Evolutionary conservation across 2,113 vertebrate genomes (phyloP).

Genomic region (Promerops cafer): DNA sequence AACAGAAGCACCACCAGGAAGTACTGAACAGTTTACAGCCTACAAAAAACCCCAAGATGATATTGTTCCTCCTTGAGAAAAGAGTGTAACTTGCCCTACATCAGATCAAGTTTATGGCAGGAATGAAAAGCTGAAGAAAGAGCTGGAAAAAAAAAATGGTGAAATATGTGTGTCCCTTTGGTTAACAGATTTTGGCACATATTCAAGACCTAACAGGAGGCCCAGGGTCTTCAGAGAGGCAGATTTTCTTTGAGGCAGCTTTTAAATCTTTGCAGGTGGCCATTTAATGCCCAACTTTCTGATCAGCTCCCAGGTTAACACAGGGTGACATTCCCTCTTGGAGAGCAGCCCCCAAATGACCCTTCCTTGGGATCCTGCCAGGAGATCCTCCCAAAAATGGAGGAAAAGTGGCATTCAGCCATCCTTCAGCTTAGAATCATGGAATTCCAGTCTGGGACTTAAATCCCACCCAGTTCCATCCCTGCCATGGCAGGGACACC

Average conservation of each 20-base stretch:
- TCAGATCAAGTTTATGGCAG: background rate
- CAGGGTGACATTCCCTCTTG: background rate
- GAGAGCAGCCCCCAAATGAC: background rate
- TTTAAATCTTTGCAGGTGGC: background rate
- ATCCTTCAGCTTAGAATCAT: background rate
- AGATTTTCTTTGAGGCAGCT: background rate
- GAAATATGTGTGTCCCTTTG: background rate
- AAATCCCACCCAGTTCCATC: fast-evolving
- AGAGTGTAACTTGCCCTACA: background rate
- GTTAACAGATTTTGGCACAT: background rate
- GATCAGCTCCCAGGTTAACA: background rate
- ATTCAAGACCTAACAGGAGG: background rate
- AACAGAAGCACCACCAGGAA: background rate
- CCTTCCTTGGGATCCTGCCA: background rate
- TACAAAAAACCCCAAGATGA: background rate
- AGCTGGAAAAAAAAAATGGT: background rate
- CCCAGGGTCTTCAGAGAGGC: background rate
- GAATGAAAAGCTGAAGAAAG: background rate
- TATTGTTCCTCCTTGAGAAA: background rate
- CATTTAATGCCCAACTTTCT: background rate
- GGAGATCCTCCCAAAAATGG: background rate
- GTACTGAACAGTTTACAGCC: background rate
- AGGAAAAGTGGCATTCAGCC: fast-evolving
- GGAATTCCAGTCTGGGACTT: background rate
- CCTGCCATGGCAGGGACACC: background rate